Percentiles rank a stretch among this genome's conserved stretches.
Evolutionary conservation across 1,140 invertebrate species (phyloP).

Genomic region (Ephestia elutella): DNA sequence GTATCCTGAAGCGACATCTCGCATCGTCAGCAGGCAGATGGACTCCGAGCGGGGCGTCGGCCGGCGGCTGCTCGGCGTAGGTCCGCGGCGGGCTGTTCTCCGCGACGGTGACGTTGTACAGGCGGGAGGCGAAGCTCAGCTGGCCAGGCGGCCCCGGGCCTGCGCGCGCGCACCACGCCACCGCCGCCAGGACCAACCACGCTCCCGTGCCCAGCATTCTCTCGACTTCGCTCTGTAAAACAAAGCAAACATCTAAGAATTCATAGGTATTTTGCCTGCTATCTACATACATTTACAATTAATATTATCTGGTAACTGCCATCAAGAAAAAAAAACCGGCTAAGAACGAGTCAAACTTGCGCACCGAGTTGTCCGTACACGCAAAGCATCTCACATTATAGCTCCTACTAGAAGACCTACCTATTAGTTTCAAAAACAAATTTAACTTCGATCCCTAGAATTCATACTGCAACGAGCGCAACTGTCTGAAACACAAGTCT

Average conservation of each 20-base stretch:
- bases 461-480: too few relatives aligned
- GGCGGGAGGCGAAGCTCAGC: constrained; percentile 78
- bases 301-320: too few relatives aligned
- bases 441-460: too few relatives aligned
- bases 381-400: too few relatives aligned
- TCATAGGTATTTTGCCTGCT: not conserved
- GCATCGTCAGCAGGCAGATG: constrained; percentile 59
- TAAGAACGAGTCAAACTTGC: too few relatives aligned
- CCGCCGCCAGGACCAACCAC: constrained; percentile 56
- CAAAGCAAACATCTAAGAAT: not conserved
- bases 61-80: constrained; percentile 77
- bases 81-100: constrained; percentile 94
- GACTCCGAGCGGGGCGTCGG: constrained; percentile 75
- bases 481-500: too few relatives aligned
- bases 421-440: too few relatives aligned
- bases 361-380: too few relatives aligned
- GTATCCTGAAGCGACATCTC: constrained; percentile 87
- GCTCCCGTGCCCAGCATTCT: constrained; percentile 45
- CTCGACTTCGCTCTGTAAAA: not conserved
- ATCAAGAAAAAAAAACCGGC: too few relatives aligned
- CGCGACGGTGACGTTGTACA: constrained; percentile 93
- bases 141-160: constrained; percentile 28
- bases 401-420: too few relatives aligned
- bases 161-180: constrained; percentile 37
- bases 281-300: too few relatives aligned